A percentile compares a stretch with the other conserved stretches of the same genome.
These are phyloP conservation scores for Drosophila austrosaltans DNA, from an alignment of 2,888 invertebrate species.

Conservation along the genomic window DNA sequence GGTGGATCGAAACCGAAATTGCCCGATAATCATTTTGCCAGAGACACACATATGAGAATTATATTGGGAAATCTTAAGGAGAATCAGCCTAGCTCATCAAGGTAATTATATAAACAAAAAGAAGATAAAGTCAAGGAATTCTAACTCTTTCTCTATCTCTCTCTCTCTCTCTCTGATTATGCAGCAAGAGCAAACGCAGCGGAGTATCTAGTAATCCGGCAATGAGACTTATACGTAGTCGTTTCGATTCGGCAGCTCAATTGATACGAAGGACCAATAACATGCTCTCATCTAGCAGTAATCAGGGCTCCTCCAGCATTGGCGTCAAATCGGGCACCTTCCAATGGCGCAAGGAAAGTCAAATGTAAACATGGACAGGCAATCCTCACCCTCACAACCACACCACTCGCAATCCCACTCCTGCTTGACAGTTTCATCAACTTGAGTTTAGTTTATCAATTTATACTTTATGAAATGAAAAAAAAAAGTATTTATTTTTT, in stretches of 20 bases:
- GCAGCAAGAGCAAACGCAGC: conserved; percentile 88
- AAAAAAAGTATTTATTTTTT: conserved; percentile 73
- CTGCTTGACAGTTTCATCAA: conserved; percentile 44
- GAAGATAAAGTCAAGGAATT: not conserved
- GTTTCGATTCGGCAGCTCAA: conserved; percentile 84
- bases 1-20: conserved; percentile 77
- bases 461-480: conserved; percentile 58
- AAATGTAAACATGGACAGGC: conserved; percentile 77
- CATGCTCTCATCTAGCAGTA: conserved; percentile 82
- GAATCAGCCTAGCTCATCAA: conserved; percentile 82
- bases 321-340: conserved; percentile 84
- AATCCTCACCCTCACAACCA: not conserved
- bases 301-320: conserved; percentile 84
- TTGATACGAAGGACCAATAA: conserved; percentile 83
- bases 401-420: conserved; percentile 29
- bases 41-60: conserved; percentile 96
- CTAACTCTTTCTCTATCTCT: not conserved
- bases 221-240: conserved; percentile 88
- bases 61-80: conserved; percentile 88
- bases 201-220: conserved; percentile 95
- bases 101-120: conserved; percentile 60
- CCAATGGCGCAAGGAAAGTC: conserved; percentile 84
- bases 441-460: conserved; percentile 45
- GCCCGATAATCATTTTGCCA: conserved; percentile 92
- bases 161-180: conserved; percentile 9